These are phyloP conservation scores for Sinosuthora webbiana DNA, from an alignment of 2,113 vertebrate genomes.

Conservation along the genomic window DNA sequence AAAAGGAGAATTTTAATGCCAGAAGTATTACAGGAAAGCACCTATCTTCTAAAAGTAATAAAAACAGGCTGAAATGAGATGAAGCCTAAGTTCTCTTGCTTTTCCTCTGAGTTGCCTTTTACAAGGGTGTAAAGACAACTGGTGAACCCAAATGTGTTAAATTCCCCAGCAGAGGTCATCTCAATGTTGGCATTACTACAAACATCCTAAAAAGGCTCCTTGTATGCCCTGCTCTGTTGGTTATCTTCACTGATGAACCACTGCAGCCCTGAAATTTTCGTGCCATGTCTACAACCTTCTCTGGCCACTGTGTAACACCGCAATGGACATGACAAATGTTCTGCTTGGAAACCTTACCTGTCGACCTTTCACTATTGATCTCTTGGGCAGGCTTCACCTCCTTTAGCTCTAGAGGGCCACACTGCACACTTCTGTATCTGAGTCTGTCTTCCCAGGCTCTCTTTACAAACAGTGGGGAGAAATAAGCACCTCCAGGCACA, in stretches of 20 bases:
- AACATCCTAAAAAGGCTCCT: not conserved
- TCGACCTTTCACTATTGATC: not conserved
- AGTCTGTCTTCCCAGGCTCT: not conserved
- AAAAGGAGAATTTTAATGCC: not conserved
- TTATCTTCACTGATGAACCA: not conserved
- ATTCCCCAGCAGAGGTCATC: not conserved
- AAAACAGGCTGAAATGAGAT: not conserved
- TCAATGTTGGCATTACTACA: not conserved
- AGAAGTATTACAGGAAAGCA: not conserved
- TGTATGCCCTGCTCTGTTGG: not conserved
- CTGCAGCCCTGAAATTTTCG: not conserved
- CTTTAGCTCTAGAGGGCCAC: not conserved
- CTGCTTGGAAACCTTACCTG: not conserved
- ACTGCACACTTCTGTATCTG: not conserved
- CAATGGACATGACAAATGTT: not conserved
- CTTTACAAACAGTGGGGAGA: not conserved
- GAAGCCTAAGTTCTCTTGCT: not conserved
- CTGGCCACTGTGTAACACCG: not conserved
- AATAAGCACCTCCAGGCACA: not conserved
- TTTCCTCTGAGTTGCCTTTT: not conserved
- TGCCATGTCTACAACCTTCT: not conserved
- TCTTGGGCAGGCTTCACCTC: not conserved
- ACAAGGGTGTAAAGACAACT: not conserved
- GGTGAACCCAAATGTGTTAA: not conserved
- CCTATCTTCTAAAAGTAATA: not conserved